Base-by-base conservation (phyloP, 2,888 invertebrate genomes). In the Hydrotaea diabolus region DNA sequence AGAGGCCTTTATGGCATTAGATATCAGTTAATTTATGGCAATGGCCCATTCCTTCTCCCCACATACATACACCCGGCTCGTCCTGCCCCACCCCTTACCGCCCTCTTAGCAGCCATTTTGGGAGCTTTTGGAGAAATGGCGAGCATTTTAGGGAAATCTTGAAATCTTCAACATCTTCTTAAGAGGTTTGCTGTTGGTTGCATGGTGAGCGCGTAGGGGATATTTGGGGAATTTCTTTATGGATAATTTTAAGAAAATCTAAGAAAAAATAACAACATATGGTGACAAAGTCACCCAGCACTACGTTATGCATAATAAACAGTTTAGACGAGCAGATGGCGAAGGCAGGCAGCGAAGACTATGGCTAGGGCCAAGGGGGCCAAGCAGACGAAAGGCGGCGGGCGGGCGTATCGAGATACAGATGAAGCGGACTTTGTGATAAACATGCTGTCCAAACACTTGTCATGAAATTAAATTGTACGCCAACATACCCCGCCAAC, bases 1-100 rank as follows among this genome's bases (percentile, higher is more conserved):
- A 81, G 73, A 75, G 84, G 81, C 72, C 72, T 81, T 84, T 84
- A 84, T 78, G 76, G 81, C 81, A 81, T 78, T 78, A 75, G 84
- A 84, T 84, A 84, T 77, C 81, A 81, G 81, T 84, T 81, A 84
- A 84, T 84, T 84, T 84, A 84, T 81, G 84, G 72, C 81, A 72
- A 31, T 80, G 71, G 46, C 43, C 80, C 36, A 26, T 57, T 62
- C 9, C 53, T 19, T n/a, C 43, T 46, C 3, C 59, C n/a, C 19
- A 3, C 39, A 39, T 8, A 31, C 3, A 4, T 7, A 2, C 31
- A 2, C 7, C 31, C 2, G 31, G 7, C 7, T 2, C 31, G 2
- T 31, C 7, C 31, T 31, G 2, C 2, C 4, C n/a, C 36, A 62
- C 43, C 15, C 11, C n/a, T n/a, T n/a, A n/a, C n/a, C n/a, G n/a